Evolutionary conservation across 2,888 invertebrate species (phyloP).

Genomic region (Coenonympha glycerion): DNA sequence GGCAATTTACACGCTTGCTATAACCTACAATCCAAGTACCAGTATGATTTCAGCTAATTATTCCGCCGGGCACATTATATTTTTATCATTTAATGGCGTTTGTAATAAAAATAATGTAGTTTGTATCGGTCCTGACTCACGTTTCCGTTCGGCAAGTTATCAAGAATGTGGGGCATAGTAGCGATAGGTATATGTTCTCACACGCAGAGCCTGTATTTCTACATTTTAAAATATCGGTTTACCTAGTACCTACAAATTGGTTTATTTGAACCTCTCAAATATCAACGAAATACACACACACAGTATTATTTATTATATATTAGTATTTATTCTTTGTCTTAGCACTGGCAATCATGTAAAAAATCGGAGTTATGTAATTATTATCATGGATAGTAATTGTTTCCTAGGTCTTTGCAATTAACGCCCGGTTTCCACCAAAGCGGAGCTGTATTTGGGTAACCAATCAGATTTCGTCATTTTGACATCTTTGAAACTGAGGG

Average conservation of each 20-base stretch:
- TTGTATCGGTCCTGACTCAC: conserved; percentile 47
- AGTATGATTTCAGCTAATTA: conserved; percentile 22
- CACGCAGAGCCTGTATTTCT: conserved; percentile 37
- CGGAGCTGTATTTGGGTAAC: too few relatives aligned
- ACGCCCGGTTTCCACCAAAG: too few relatives aligned
- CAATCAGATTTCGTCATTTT: too few relatives aligned
- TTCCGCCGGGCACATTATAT: conserved; percentile 29
- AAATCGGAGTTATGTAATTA: too few relatives aligned
- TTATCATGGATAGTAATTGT: too few relatives aligned
- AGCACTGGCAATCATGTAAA: too few relatives aligned
- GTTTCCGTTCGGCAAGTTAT: conserved; percentile 64
- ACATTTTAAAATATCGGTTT: conserved; percentile 35
- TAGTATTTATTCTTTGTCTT: too few relatives aligned
- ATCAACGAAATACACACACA: neutral
- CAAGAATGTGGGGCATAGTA: conserved; percentile 58
- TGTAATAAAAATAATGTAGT: conserved; percentile 26
- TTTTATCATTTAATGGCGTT: conserved; percentile 21
- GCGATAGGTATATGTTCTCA: conserved; percentile 45
- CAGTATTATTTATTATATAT: too few relatives aligned
- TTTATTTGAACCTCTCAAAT: neutral
- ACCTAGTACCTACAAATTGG: neutral
- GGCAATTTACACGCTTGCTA: conserved; percentile 32
- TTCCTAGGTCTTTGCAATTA: too few relatives aligned
- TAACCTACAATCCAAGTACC: conserved; percentile 22
- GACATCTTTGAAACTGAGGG: too few relatives aligned